Evolutionary conservation across 2,113 vertebrate genomes (phyloP), one percentile per base, ranked within the genome.

Genomic region (Spea bombifrons): DNA sequence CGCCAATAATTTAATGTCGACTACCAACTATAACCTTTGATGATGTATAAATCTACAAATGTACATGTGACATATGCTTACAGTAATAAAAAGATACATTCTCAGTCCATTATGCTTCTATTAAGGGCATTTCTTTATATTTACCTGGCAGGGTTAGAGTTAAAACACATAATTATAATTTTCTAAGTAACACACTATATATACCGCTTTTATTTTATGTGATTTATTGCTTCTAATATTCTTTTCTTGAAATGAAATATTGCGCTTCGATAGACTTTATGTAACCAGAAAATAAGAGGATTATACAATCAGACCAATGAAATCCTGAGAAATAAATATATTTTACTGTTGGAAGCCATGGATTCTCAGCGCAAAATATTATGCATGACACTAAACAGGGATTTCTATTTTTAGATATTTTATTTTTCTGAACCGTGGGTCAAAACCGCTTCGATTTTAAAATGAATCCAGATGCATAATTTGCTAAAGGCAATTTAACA

Each of bases 401-500:
- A 9, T 81, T 77, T 86, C 87, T 92, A 88, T 86, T 91, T 91
- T 91, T 88, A 88, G 85, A 30, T 30, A 30, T 30, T 30, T 30
- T 30, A 1, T 0, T 10, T 75, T 72, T 15, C 46, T 46, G 45
- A 87, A 81, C 74, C 84, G 73, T 59, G 75, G 84, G 83, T 84
- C 80, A 79, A 66, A 61, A n/a, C 45, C 85, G 66, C 78, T 78
- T 73, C 66, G 15, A 5, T 66, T 85, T 66, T 73, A 63, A 67
- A 65, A 73, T 83, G 50, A 74, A 85, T 87, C 78, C 86, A 87
- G 85, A 85, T 85, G 76, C 59, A 47, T 66, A 69, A 71, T 50
- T 86, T 86, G 87, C 87, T 81, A 50, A 73, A 83, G 85, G 82
- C 82, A 85, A 78, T 57, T 72, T 72, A 80, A 70, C 71, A 44